These are phyloP conservation scores for Aphidoletes aphidimyza DNA, from an alignment of 2,888 invertebrate genomes.

Conservation along the genomic window DNA sequence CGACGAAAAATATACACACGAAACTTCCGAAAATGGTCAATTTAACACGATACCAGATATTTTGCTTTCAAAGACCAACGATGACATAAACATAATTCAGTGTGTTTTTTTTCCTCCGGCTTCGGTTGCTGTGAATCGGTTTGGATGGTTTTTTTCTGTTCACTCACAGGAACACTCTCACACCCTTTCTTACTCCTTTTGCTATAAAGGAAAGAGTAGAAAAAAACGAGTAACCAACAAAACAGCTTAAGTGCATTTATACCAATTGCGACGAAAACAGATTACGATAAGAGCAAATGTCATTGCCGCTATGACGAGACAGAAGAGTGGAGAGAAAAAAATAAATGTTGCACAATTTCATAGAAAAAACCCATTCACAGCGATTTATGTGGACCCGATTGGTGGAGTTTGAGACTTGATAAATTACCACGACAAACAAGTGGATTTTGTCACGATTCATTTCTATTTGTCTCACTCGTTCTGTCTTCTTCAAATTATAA, in stretches of 20 bases:
- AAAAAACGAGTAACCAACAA: too few relatives aligned
- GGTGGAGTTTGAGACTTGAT: neutral
- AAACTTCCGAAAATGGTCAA: constrained; percentile 42
- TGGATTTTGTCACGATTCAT: neutral
- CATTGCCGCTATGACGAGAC: neutral
- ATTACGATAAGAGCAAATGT: constrained; percentile 31
- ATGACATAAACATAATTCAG: neutral
- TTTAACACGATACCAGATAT: neutral
- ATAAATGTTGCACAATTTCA: neutral
- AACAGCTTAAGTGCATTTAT: too few relatives aligned
- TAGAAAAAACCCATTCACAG: neutral
- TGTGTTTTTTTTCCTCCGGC: neutral
- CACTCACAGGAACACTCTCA: neutral
- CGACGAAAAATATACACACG: neutral
- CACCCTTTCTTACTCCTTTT: too few relatives aligned
- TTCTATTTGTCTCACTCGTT: too few relatives aligned
- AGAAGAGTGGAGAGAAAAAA: neutral
- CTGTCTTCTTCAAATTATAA: neutral
- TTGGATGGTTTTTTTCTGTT: neutral
- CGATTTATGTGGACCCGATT: neutral
- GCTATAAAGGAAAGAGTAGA: too few relatives aligned
- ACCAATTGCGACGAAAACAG: too few relatives aligned
- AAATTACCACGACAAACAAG: neutral
- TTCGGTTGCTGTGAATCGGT: neutral
- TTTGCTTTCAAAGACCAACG: neutral